Conservation (phyloP, 2,888 invertebrate species). For the Pristionchus fissidentatus region DNA sequence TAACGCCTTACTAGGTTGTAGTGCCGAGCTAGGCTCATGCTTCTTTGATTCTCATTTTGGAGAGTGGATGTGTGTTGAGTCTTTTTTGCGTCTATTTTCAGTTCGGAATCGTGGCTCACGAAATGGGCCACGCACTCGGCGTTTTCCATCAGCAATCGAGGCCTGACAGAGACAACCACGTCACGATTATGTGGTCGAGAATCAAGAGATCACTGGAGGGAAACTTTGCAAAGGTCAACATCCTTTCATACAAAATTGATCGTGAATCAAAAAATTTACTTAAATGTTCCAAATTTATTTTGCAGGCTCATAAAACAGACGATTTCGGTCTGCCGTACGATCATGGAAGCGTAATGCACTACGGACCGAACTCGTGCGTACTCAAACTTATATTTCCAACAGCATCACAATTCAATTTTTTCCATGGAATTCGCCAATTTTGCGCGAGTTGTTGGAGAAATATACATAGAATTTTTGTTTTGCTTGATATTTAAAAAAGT, state of each 20-base stretch:
- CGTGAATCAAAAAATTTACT: neutral
- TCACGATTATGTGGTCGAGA: neutral
- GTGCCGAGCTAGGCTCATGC: too few species aligned
- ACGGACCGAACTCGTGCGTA: conserved; percentile 30
- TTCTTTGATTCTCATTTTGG: too few species aligned
- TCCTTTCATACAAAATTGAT: neutral
- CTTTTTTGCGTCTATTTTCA: neutral
- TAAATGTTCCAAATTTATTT: neutral
- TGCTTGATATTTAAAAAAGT: too few species aligned
- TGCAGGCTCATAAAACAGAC: conserved; percentile 1
- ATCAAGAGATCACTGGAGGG: neutral
- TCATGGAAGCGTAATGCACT: conserved; percentile 44
- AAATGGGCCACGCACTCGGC: conserved; percentile 44
- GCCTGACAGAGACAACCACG: conserved; percentile 35
- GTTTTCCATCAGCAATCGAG: conserved; percentile 45
- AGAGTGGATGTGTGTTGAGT: too few species aligned
- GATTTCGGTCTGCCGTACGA: conserved; percentile 36
- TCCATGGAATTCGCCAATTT: neutral
- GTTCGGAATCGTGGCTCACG: conserved; percentile 41
- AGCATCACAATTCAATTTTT: too few species aligned
- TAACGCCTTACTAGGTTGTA: too few species aligned
- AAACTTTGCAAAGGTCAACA: conserved; percentile 35
- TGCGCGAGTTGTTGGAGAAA: neutral
- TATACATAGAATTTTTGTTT: too few species aligned
- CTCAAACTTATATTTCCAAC: neutral